Evolutionary conservation across 2,113 vertebrate genomes (phyloP).

Genomic region (Ramphastos sulfuratus): DNA sequence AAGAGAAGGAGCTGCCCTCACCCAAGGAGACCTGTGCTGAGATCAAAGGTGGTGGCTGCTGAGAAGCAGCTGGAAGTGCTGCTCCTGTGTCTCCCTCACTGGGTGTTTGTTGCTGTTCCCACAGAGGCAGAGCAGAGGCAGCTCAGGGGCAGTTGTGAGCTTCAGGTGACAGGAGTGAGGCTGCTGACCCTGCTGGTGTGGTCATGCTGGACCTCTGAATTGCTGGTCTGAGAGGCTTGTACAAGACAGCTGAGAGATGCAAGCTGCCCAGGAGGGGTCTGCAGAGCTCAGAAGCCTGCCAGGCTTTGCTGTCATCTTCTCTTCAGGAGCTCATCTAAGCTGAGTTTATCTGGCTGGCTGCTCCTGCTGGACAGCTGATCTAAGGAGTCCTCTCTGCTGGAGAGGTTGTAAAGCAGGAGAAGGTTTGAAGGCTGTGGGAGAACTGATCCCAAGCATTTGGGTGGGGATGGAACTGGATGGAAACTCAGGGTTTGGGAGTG

Average conservation of each 20-base stretch:
- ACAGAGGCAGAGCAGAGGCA: not conserved
- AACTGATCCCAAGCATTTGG: not conserved
- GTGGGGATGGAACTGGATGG: not conserved
- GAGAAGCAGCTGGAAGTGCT: not conserved
- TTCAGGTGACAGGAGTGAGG: not conserved
- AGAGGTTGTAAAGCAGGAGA: not conserved
- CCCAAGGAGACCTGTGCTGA: not conserved
- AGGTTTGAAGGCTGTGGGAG: not conserved
- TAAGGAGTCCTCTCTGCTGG: too few species aligned
- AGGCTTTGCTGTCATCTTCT: not conserved
- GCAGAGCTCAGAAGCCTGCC: not conserved
- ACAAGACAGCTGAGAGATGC: not conserved
- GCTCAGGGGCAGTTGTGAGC: not conserved
- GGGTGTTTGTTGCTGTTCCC: not conserved
- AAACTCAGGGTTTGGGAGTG: not conserved
- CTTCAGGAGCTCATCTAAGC: not conserved
- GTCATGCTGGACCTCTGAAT: not conserved
- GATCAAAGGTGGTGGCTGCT: not conserved
- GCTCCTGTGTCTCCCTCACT: not conserved
- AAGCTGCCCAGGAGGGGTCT: not conserved
- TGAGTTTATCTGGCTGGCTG: not conserved
- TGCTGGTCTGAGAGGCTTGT: not conserved
- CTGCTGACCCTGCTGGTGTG: not conserved
- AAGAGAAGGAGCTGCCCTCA: not conserved
- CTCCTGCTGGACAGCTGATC: rapidly evolving